Evolutionary conservation across 2,113 vertebrate species (phyloP).

Genomic region (Myrmecophaga tridactyla): DNA sequence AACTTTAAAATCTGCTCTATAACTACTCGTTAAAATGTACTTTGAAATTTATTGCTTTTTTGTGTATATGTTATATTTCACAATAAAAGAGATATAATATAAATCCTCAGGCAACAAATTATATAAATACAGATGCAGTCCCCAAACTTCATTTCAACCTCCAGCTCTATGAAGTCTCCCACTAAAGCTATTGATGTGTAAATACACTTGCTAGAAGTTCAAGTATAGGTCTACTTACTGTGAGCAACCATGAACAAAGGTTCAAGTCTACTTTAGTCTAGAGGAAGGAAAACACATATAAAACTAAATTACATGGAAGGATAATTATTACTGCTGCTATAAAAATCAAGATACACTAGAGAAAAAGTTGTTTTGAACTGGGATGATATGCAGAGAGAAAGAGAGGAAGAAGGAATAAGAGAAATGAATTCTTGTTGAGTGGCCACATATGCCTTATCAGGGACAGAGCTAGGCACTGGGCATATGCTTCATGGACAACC

Average conservation of each 20-base stretch:
- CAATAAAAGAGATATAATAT: no score
- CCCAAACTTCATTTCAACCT: no score
- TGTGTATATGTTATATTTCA: no score
- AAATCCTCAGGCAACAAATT: not conserved
- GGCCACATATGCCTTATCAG: no score
- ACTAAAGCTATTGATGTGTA: not conserved
- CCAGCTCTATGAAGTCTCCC: not conserved
- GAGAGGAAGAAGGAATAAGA: not conserved
- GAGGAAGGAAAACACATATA: not conserved
- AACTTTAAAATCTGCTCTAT: no score
- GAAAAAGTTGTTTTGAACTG: not conserved
- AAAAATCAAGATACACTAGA: not conserved
- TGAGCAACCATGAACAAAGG: not conserved
- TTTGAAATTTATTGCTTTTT: no score
- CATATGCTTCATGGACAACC: accelerated
- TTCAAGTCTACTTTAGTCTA: not conserved
- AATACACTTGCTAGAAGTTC: not conserved
- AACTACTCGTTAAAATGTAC: no score
- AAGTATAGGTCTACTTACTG: accelerated
- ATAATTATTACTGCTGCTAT: not conserved
- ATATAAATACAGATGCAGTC: not conserved
- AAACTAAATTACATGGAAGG: not conserved
- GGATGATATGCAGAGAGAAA: not conserved
- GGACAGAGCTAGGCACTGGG: no score
- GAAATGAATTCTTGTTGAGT: accelerated